Evolutionary conservation across 1,140 invertebrate genomes (phyloP).

Genomic region (Vollenhovia emeryi): DNA sequence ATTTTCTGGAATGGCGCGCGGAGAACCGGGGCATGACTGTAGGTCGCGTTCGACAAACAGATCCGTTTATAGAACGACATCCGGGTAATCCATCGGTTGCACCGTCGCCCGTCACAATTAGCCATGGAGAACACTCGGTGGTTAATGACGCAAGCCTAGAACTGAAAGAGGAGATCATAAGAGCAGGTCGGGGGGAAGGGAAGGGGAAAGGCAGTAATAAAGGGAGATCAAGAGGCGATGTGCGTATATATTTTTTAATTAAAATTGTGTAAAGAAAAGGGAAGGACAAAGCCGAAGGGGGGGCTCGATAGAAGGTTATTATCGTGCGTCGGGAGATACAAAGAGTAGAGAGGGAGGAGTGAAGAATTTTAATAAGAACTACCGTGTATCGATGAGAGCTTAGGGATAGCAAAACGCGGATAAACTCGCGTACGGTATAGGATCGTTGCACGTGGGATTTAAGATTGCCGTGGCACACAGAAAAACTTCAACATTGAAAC

Average conservation of each 20-base stretch:
- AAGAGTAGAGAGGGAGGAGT: not conserved
- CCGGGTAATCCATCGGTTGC: not conserved
- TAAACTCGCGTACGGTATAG: not conserved
- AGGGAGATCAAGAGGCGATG: not conserved
- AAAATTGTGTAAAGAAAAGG: slow-evolving; percentile 35
- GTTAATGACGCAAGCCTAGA: slow-evolving; percentile 17
- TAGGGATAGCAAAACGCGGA: not conserved
- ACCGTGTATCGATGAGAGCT: not conserved
- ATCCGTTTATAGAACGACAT: slow-evolving; percentile 3
- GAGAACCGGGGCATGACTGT: not conserved
- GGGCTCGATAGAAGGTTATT: slow-evolving; percentile 9
- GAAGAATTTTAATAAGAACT: slow-evolving; percentile 42
- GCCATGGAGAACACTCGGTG: not conserved
- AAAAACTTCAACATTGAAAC: no score
- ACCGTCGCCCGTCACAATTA: slow-evolving; percentile 7
- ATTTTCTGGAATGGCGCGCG: not conserved
- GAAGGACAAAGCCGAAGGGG: slow-evolving; percentile 11
- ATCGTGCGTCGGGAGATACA: not conserved
- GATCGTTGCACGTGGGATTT: not conserved
- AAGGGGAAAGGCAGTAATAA: not conserved
- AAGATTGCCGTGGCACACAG: no score
- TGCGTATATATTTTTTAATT: slow-evolving; percentile 43
- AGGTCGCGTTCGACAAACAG: not conserved
- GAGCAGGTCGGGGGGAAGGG: no score
- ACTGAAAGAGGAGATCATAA: not conserved